phyloP scores from a whole-genome alignment of 2,113 vertebrate species.

The Stomatorhinus ivindoensis region DNA sequence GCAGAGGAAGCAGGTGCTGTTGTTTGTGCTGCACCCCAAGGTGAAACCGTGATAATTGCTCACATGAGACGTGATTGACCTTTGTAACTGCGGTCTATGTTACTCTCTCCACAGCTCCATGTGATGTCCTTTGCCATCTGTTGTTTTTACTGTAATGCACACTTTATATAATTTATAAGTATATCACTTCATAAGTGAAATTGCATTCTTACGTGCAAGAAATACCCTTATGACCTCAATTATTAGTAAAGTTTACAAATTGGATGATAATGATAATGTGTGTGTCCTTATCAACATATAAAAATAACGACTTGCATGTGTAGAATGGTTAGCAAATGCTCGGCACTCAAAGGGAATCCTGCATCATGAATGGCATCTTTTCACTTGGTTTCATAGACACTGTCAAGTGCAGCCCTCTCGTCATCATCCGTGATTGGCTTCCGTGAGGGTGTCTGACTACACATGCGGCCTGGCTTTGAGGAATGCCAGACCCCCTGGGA shows the following conservation, averaged over 20 bases:
- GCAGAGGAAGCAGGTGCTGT: constrained; percentile 22
- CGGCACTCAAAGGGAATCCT: background rate
- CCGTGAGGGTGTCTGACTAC: constrained; percentile 27
- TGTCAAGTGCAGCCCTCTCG: background rate
- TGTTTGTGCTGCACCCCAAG: constrained; percentile 43
- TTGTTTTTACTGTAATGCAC: constrained; percentile 43
- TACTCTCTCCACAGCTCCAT: constrained; percentile 44
- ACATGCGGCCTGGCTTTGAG: constrained; percentile 12
- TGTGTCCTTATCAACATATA: background rate
- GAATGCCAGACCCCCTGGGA: background rate
- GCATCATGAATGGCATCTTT: background rate
- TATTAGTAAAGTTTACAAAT: background rate
- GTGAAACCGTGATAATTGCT: constrained; percentile 70
- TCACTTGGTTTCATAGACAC: background rate
- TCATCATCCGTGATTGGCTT: constrained; percentile 21
- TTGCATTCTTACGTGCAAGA: background rate
- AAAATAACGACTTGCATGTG: constrained; percentile 4
- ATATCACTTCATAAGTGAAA: background rate
- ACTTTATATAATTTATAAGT: constrained; percentile 16
- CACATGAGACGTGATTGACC: constrained; percentile 58
- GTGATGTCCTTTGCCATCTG: constrained; percentile 59
- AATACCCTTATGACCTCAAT: background rate
- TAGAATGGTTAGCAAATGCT: background rate
- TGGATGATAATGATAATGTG: background rate
- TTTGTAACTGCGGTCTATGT: constrained; percentile 50